phyloP scores from a whole-genome alignment of 2,797 vertebrate species.

The Clarias pachynema region DNA sequence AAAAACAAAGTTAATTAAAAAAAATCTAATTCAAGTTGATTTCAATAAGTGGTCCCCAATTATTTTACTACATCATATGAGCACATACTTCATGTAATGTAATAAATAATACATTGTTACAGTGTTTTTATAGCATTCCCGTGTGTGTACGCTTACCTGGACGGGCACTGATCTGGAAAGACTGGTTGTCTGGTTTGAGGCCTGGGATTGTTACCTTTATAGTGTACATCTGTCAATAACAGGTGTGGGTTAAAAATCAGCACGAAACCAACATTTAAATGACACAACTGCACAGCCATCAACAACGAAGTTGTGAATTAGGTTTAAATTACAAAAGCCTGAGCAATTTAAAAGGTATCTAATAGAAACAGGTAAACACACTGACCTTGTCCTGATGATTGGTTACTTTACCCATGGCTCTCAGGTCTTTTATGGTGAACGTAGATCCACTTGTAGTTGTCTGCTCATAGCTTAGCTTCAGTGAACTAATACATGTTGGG shows the following conservation, averaged over 20 bases:
- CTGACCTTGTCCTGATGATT: slow-evolving; percentile 82
- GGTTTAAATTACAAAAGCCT: not conserved
- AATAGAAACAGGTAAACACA: not conserved
- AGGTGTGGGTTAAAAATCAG: not conserved
- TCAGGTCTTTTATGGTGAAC: slow-evolving; percentile 78
- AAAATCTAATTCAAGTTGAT: not conserved
- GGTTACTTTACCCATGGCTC: slow-evolving; percentile 76
- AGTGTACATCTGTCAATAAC: slow-evolving; percentile 45
- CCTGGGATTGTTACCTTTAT: slow-evolving; percentile 48
- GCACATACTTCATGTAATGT: not conserved
- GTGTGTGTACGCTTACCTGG: slow-evolving; percentile 42
- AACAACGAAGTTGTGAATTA: not conserved
- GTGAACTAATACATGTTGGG: slow-evolving; percentile 67
- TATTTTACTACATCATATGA: not conserved
- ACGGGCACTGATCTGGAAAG: slow-evolving; percentile 39
- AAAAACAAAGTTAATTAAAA: not conserved
- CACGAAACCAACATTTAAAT: not conserved
- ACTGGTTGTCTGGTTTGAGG: slow-evolving; percentile 39
- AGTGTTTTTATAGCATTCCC: not conserved
- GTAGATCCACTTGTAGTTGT: slow-evolving; percentile 62
- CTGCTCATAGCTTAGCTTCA: slow-evolving; percentile 76
- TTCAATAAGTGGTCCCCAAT: not conserved
- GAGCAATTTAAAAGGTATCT: not conserved
- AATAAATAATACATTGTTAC: not conserved
- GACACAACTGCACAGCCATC: not conserved